phyloP scores from a whole-genome alignment of 2,113 vertebrate species.

The Tilapia sparmanii region DNA sequence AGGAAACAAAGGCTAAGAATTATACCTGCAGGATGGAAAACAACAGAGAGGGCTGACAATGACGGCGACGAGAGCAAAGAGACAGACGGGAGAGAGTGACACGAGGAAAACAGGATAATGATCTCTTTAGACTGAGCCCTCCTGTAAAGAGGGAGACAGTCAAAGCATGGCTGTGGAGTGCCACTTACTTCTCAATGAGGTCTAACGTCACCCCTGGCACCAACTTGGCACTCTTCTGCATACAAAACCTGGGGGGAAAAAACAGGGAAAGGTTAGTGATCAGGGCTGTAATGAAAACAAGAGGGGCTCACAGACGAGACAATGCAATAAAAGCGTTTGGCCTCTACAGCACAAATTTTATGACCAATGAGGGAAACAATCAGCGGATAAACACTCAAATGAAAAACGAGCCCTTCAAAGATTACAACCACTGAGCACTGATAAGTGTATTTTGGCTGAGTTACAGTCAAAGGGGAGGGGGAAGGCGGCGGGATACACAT shows the following conservation, averaged over 20 bases:
- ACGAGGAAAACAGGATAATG: slow-evolving; percentile 6
- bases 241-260: slow-evolving; percentile 84
- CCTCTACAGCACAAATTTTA: not conserved
- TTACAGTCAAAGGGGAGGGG: not conserved
- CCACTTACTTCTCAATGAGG: slow-evolving; percentile 95
- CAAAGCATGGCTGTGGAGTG: not conserved
- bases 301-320: not conserved
- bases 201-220: slow-evolving; percentile 98
- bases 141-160: not conserved
- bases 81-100: not conserved
- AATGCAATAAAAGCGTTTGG: not conserved
- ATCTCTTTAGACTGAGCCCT: not conserved
- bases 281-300: not conserved
- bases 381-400: not conserved
- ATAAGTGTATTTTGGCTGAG: slow-evolving; percentile 30
- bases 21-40: slow-evolving; percentile 39
- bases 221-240: slow-evolving; percentile 96
- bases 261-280: not conserved
- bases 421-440: slow-evolving; percentile 26
- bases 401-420: slow-evolving; percentile 29
- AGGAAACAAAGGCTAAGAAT: slow-evolving; percentile 26
- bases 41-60: slow-evolving; percentile 2
- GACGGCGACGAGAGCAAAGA: not conserved
- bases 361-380: not conserved
- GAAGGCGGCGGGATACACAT: not conserved